Conservation (phyloP, 1,140 invertebrate species). For the Cephus cinctus region DNA sequence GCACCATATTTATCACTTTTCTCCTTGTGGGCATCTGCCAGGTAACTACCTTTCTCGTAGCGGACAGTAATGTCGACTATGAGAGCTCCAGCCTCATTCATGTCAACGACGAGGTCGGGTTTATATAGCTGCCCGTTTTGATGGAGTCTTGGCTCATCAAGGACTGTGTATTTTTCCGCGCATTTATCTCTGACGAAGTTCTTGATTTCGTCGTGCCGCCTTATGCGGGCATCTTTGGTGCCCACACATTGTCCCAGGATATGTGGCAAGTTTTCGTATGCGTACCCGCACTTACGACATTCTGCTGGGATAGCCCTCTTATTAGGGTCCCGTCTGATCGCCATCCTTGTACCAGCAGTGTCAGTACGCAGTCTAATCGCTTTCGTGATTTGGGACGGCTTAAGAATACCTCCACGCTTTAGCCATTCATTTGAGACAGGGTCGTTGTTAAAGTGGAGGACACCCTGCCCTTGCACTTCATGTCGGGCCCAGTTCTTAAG, state of each 20-base stretch:
- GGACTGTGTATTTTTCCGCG: too few species aligned
- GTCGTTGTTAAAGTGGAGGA: slow-evolving; percentile 2
- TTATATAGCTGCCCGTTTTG: neutral
- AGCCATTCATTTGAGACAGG: slow-evolving; percentile 16
- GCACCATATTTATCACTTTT: neutral
- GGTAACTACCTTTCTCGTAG: neutral
- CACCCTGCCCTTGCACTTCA: slow-evolving; percentile 1
- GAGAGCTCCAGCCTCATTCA: neutral
- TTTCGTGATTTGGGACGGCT: neutral
- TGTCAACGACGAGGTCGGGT: neutral
- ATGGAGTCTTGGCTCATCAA: slow-evolving; percentile 5
- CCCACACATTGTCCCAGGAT: slow-evolving; percentile 26
- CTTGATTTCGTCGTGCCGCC: slow-evolving; percentile 27
- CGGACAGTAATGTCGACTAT: neutral
- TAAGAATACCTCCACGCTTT: slow-evolving; percentile 2
- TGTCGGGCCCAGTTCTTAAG: neutral
- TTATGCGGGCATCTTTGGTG: slow-evolving; percentile 26
- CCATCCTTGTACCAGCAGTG: slow-evolving; percentile 15
- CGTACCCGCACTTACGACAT: slow-evolving; percentile 15
- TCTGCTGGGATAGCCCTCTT: neutral
- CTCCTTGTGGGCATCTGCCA: neutral
- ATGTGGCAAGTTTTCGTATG: slow-evolving; percentile 29
- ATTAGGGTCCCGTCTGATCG: slow-evolving; percentile 16
- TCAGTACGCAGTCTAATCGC: slow-evolving; percentile 22
- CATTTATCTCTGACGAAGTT: slow-evolving; percentile 21